Percentiles rank a stretch among this genome's conserved stretches.
These are phyloP conservation scores for Leptocoma aspasia DNA, from an alignment of 2,113 vertebrate species.

Conservation along the genomic window DNA sequence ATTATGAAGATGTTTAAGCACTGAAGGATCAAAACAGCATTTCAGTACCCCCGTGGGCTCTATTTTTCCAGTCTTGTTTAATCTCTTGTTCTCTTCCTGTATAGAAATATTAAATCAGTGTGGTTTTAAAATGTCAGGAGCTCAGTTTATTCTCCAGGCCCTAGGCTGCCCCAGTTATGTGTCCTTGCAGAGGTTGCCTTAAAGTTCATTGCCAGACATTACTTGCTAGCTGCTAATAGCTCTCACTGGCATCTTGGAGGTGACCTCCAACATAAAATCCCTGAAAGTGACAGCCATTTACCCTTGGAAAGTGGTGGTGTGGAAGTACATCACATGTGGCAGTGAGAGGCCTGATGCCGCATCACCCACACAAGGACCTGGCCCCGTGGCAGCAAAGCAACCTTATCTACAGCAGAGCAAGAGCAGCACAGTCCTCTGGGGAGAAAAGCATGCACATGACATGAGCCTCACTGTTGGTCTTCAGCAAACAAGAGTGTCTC, in stretches of 20 bases:
- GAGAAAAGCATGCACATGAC: background rate
- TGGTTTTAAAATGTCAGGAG: background rate
- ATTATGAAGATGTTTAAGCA: background rate
- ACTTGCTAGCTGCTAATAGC: background rate
- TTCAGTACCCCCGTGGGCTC: background rate
- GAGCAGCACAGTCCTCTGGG: background rate
- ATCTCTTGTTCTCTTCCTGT: background rate
- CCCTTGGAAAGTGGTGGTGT: background rate
- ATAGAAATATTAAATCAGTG: background rate
- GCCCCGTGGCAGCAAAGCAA: background rate
- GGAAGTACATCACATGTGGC: background rate
- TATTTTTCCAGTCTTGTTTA: background rate
- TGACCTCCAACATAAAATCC: background rate
- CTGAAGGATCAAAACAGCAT: background rate
- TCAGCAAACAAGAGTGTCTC: background rate
- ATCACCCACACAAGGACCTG: accelerated
- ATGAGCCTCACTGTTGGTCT: background rate
- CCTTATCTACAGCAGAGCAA: background rate
- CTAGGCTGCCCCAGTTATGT: background rate
- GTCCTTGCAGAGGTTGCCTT: background rate
- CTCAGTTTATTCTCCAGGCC: background rate
- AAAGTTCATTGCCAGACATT: background rate
- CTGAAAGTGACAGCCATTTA: background rate
- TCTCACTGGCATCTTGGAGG: background rate
- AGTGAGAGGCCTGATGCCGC: background rate